Evolutionary conservation across 2,797 vertebrate species (phyloP).

Genomic region (Coccyzus lansbergi): DNA sequence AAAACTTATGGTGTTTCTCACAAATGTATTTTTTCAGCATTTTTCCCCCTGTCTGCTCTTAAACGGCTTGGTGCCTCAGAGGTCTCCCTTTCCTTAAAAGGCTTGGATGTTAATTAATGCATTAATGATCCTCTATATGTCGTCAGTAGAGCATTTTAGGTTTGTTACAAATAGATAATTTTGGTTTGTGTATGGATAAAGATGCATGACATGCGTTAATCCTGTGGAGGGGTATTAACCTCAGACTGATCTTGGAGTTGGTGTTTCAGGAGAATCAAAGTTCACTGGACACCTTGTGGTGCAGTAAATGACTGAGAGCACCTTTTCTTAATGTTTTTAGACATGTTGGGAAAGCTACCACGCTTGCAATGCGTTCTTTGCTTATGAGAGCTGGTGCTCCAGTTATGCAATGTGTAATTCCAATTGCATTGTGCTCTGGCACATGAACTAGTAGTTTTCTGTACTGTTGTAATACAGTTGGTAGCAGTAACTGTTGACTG

Average conservation of each 20-base stretch:
- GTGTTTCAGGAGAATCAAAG: neutral
- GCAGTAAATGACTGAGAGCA: neutral
- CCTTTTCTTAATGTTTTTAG: neutral
- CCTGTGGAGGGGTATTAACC: neutral
- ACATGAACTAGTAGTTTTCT: neutral
- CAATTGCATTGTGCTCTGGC: neutral
- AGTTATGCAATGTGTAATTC: neutral
- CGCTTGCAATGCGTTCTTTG: neutral
- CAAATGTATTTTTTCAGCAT: neutral
- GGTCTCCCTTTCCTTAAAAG: neutral
- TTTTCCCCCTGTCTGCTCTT: neutral
- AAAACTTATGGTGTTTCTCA: neutral
- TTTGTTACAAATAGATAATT: neutral
- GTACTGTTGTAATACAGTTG: neutral
- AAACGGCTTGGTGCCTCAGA: neutral
- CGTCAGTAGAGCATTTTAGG: neutral
- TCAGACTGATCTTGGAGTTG: neutral
- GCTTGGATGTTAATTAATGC: neutral
- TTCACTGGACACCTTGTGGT: neutral
- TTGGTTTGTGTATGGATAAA: neutral
- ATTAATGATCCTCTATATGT: neutral
- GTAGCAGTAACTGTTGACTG: neutral
- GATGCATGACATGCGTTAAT: neutral
- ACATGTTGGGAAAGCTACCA: neutral
- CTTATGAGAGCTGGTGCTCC: neutral